Conservation (phyloP, 2,888 invertebrate genomes). For the Hirtodrosophila duncani region DNA sequence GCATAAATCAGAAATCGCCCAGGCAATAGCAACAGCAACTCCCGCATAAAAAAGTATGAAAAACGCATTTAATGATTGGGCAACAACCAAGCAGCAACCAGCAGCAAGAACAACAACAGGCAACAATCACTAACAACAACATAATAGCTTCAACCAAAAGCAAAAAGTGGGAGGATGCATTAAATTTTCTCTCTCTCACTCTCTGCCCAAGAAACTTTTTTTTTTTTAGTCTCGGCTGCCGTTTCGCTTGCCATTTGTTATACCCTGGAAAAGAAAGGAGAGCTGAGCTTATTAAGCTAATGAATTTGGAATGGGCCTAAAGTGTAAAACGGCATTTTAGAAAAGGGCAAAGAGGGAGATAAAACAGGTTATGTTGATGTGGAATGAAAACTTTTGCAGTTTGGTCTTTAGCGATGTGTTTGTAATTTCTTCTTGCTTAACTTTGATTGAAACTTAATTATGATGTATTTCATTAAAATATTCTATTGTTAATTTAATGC, state of each 20-base stretch:
- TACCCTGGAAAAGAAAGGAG: too few species aligned
- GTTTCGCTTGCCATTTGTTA: conserved; percentile 26
- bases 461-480: too few species aligned
- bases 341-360: too few species aligned
- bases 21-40: conserved; percentile 50
- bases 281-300: too few species aligned
- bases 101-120: conserved; percentile 48
- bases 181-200: conserved; percentile 63
- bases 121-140: conserved; percentile 33
- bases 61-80: conserved; percentile 71
- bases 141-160: conserved; percentile 45
- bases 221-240: conserved; percentile 23
- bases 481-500: conserved; percentile 32
- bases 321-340: too few species aligned
- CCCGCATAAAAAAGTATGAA: conserved; percentile 69
- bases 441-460: too few species aligned
- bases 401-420: too few species aligned
- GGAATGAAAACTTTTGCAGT: too few species aligned
- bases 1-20: conserved; percentile 68
- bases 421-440: too few species aligned
- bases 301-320: too few species aligned
- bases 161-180: conserved; percentile 77
- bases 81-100: conserved; percentile 47
- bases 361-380: too few species aligned
- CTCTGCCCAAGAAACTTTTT: conserved; percentile 27